These are phyloP conservation scores for Drosophila neonasuta DNA, from an alignment of 2,888 invertebrate genomes.

Conservation along the genomic window DNA sequence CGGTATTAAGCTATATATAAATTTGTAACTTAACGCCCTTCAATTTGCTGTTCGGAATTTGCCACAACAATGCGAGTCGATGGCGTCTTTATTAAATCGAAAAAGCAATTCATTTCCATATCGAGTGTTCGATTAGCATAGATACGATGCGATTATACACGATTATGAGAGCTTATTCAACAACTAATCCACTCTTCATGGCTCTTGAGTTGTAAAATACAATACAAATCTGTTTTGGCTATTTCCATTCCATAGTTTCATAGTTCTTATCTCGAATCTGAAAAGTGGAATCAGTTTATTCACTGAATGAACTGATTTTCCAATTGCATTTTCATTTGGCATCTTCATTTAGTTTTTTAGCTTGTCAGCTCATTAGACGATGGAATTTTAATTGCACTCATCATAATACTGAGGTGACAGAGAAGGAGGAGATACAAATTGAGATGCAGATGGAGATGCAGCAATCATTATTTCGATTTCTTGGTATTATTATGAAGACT, in stretches of 20 bases:
- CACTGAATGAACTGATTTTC: background rate
- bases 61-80: background rate
- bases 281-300: background rate
- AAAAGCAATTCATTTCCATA: background rate
- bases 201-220: background rate
- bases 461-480: constrained; percentile 34
- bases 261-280: background rate
- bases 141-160: background rate
- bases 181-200: background rate
- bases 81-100: background rate
- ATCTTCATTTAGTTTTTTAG: background rate
- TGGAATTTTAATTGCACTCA: constrained; percentile 25
- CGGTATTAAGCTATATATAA: no score
- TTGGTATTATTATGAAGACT: constrained; percentile 34
- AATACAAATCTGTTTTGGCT: background rate
- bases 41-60: background rate
- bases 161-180: background rate
- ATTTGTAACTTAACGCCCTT: background rate
- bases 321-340: background rate
- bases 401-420: constrained; percentile 20
- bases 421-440: background rate
- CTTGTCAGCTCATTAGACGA: constrained; percentile 27
- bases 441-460: constrained; percentile 1
- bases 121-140: background rate
- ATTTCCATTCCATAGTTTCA: no score